Evolutionary conservation across 2,888 invertebrate species (phyloP).

Genomic region (Megastigmus dorsalis): DNA sequence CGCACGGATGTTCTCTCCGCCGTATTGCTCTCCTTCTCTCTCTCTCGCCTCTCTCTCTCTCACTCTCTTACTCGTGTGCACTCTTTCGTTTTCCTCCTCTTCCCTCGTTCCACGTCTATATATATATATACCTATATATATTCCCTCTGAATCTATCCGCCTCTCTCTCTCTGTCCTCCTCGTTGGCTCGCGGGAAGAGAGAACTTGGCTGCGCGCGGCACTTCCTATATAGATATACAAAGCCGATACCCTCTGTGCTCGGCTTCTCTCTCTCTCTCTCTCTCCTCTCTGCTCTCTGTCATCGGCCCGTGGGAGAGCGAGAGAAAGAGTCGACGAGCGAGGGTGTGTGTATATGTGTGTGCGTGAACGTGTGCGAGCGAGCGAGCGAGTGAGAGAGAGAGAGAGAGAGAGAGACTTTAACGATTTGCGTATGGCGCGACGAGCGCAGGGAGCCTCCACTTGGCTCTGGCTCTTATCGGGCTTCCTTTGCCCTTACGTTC

Average conservation of each 20-base stretch:
- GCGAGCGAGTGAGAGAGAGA: too few relatives aligned
- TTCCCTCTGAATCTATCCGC: conserved; percentile 10
- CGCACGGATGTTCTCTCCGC: conserved; percentile 40
- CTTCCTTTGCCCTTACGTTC: conserved; percentile 47
- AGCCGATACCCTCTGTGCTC: conserved; percentile 43
- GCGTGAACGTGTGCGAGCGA: too few relatives aligned
- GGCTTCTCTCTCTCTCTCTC: conserved; percentile 5
- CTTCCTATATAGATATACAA: conserved; percentile 54
- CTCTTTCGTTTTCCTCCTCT: conserved; percentile 21
- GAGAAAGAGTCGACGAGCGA: too few relatives aligned
- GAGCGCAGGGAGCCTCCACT: conserved; percentile 41
- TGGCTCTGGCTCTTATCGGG: conserved; percentile 46
- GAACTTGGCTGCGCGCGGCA: conserved; percentile 45
- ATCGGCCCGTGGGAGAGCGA: conserved; percentile 38
- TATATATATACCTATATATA: too few relatives aligned
- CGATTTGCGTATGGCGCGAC: conserved; percentile 51
- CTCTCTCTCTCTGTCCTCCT: conserved; percentile 7
- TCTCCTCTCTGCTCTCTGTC: conserved; percentile 32
- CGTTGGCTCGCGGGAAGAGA: conserved; percentile 23
- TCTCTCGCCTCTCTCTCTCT: not conserved
- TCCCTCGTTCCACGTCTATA: not conserved
- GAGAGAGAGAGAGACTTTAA: conserved; percentile 42
- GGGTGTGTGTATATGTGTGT: too few relatives aligned
- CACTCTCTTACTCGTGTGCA: conserved; percentile 14
- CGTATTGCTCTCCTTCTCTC: not conserved